Conservation (phyloP, 2,888 invertebrate species). For the Nomada flava region DNA sequence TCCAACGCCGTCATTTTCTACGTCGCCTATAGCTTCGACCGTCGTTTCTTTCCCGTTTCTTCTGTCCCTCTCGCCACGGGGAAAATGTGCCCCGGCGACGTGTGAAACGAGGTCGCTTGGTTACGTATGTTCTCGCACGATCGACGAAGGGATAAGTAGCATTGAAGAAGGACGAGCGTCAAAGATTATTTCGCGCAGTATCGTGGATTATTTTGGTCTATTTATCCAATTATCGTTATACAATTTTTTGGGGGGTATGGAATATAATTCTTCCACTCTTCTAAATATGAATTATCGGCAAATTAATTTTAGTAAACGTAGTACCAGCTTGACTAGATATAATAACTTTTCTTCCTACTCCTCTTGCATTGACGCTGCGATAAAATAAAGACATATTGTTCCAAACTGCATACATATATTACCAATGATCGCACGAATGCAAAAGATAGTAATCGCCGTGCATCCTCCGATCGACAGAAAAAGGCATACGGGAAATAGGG, state of each 20-base stretch:
- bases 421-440: too few species aligned
- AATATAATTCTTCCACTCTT: too few species aligned
- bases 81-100: not conserved
- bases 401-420: too few species aligned
- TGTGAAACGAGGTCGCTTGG: constrained; percentile 41
- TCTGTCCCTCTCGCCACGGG: not conserved
- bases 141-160: constrained; percentile 15
- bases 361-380: too few species aligned
- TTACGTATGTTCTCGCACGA: constrained; percentile 11
- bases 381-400: too few species aligned
- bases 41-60: not conserved
- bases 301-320: too few species aligned
- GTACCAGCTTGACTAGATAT: too few species aligned
- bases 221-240: not conserved
- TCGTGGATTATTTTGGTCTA: not conserved
- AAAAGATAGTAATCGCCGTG: too few species aligned
- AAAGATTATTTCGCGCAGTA: not conserved
- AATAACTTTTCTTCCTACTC: too few species aligned
- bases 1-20: constrained; percentile 49
- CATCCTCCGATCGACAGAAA: not conserved
- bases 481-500: too few species aligned
- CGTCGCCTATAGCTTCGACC: constrained; percentile 50
- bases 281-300: too few species aligned
- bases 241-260: too few species aligned
- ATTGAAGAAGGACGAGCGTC: not conserved